These are phyloP conservation scores for Dasypus novemcinctus DNA, from an alignment of 2,113 vertebrate genomes.

Conservation along the genomic window DNA sequence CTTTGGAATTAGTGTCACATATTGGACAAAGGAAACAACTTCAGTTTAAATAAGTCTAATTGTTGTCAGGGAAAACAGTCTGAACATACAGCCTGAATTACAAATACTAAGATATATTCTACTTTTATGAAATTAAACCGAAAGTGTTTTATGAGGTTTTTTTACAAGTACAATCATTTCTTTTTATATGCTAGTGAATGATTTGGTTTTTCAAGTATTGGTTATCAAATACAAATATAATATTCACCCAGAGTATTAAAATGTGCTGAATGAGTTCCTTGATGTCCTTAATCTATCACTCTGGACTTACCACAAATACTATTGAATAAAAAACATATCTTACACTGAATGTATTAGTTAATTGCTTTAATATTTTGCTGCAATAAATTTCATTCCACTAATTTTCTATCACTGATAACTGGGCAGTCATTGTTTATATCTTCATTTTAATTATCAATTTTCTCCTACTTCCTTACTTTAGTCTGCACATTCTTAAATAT, in stretches of 20 bases:
- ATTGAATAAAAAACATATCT: neutral
- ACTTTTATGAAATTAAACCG: neutral
- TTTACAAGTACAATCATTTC: neutral
- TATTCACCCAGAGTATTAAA: neutral
- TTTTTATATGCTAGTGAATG: neutral
- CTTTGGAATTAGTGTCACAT: neutral
- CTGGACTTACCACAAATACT: neutral
- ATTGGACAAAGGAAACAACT: neutral
- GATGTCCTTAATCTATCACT: neutral
- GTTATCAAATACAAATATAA: slow-evolving; percentile 6
- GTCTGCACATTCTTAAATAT: neutral
- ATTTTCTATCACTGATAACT: neutral
- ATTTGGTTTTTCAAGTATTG: neutral
- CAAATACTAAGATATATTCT: neutral
- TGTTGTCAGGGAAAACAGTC: neutral
- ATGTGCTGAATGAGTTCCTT: neutral
- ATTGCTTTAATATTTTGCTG: neutral
- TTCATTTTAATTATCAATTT: neutral
- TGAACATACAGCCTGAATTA: neutral
- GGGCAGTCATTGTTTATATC: neutral
- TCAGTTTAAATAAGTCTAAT: neutral
- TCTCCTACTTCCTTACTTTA: neutral
- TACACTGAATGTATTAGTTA: neutral
- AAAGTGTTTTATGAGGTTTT: neutral
- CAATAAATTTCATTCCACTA: neutral